Conservation (phyloP, 1,140 invertebrate species). For the Aphaenogaster ashmeadi region DNA sequence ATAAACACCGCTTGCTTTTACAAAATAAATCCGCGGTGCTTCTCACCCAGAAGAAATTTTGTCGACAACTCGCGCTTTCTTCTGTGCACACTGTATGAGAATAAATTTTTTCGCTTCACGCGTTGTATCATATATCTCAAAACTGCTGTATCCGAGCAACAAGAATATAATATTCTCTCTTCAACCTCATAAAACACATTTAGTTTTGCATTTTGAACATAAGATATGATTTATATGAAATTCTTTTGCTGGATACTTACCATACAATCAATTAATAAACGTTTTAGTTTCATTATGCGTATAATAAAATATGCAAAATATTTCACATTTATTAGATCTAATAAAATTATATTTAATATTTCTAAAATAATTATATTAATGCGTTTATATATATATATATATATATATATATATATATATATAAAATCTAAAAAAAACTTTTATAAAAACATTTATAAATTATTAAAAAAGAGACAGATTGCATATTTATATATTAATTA, state of each 20-base stretch:
- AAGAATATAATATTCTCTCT: neutral
- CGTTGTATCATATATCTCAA: constrained; percentile 4
- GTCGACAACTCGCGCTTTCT: neutral
- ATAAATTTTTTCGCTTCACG: neutral
- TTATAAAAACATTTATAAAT: too few species aligned
- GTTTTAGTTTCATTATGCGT: neutral
- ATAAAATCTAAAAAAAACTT: too few species aligned
- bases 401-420: too few species aligned
- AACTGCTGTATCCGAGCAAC: neutral
- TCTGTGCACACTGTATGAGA: neutral
- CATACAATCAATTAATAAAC: neutral
- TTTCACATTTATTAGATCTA: neutral
- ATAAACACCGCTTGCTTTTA: neutral
- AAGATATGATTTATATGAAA: neutral
- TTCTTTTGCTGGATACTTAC: neutral
- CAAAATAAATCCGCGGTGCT: neutral
- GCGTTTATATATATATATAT: neutral
- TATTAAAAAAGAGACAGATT: too few species aligned
- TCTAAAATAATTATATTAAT: neutral
- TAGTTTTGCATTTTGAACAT: neutral
- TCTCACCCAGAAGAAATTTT: neutral
- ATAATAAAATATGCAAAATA: neutral
- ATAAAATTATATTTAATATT: neutral
- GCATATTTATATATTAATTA: too few species aligned
- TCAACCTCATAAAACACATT: neutral